Conservation (phyloP, 2,797 vertebrate genomes). For the Odontamblyopus lacepedii region DNA sequence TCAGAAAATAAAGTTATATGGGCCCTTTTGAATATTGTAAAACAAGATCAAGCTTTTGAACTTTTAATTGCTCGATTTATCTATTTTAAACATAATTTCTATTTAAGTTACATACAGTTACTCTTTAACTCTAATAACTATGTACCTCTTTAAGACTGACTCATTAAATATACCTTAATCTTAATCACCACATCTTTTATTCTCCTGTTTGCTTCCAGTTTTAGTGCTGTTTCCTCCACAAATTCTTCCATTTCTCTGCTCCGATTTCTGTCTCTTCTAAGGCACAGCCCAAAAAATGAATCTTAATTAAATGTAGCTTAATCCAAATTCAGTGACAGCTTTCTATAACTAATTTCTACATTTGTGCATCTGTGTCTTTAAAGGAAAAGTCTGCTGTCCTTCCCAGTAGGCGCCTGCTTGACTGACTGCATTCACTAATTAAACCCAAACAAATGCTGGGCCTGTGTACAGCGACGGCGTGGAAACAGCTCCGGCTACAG, state of each 20-base stretch:
- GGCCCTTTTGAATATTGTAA: not conserved
- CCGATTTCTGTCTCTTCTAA: not conserved
- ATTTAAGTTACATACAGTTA: too few relatives aligned
- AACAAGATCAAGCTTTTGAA: not conserved
- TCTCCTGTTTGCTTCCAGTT: not conserved
- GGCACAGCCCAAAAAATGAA: not conserved
- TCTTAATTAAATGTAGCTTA: slow-evolving; percentile 5
- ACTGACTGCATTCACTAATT: slow-evolving; percentile 37
- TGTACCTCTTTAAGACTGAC: not conserved
- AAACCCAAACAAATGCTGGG: slow-evolving; percentile 35
- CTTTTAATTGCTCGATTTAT: not conserved
- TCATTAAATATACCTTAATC: slow-evolving; percentile 2
- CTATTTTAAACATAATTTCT: not conserved
- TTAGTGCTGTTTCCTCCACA: not conserved
- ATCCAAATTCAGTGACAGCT: slow-evolving; percentile 1
- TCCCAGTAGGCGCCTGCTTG: slow-evolving; percentile 19
- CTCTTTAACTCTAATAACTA: too few relatives aligned
- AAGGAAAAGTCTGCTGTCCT: slow-evolving; percentile 9
- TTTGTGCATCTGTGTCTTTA: slow-evolving; percentile 9
- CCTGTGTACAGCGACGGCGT: slow-evolving; percentile 3
- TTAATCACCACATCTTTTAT: not conserved
- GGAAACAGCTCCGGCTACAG: slow-evolving; percentile 27
- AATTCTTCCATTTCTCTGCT: not conserved
- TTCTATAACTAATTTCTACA: slow-evolving; percentile 13
- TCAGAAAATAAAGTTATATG: too few relatives aligned